A percentile compares a stretch with the other conserved stretches of the same genome.
phyloP scores from a whole-genome alignment of 2,888 invertebrate species.

The Drosophila mulleri region DNA sequence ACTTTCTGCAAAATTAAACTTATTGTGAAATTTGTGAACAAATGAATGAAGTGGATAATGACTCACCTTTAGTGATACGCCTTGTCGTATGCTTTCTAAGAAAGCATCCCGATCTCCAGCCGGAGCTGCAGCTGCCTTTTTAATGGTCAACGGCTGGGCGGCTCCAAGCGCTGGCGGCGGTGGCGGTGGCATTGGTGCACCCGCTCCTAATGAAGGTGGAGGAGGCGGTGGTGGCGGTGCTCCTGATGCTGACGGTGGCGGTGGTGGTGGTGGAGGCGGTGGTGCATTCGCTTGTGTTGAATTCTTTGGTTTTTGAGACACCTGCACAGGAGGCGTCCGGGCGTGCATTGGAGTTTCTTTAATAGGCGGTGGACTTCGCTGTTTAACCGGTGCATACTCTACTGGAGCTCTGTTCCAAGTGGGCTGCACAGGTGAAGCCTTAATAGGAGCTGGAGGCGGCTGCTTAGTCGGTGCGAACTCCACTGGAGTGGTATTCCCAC shows the following conservation, averaged over 20 bases:
- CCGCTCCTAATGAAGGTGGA: constrained; percentile 10
- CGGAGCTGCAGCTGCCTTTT: constrained; percentile 27
- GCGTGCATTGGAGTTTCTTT: constrained; percentile 8
- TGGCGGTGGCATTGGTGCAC: constrained; percentile 49
- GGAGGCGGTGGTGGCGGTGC: constrained; percentile 28
- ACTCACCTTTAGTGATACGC: constrained; percentile 75
- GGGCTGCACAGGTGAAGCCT: constrained; percentile 4
- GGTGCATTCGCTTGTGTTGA: constrained; percentile 5
- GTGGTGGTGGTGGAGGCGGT: constrained; percentile 26
- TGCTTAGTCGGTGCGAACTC: constrained; percentile 26
- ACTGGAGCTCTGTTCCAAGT: constrained; percentile 10
- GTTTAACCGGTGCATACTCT: constrained; percentile 25
- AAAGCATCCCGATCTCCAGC: constrained; percentile 69
- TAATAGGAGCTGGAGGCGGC: constrained; percentile 6
- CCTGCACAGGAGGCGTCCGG: constrained; percentile 21
- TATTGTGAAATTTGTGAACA: neutral
- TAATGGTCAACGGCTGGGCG: constrained; percentile 20
- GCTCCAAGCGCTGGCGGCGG: constrained; percentile 32
- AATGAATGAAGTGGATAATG: neutral
- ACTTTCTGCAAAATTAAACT: constrained; percentile 69
- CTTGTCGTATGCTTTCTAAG: constrained; percentile 75
- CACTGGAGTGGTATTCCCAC: constrained; percentile 12
- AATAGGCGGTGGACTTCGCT: neutral
- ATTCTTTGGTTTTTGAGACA: constrained; percentile 19
- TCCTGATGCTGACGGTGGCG: constrained; percentile 14